Evolutionary conservation across 2,113 vertebrate species (phyloP).

Genomic region (Eulacestoma nigropectus): DNA sequence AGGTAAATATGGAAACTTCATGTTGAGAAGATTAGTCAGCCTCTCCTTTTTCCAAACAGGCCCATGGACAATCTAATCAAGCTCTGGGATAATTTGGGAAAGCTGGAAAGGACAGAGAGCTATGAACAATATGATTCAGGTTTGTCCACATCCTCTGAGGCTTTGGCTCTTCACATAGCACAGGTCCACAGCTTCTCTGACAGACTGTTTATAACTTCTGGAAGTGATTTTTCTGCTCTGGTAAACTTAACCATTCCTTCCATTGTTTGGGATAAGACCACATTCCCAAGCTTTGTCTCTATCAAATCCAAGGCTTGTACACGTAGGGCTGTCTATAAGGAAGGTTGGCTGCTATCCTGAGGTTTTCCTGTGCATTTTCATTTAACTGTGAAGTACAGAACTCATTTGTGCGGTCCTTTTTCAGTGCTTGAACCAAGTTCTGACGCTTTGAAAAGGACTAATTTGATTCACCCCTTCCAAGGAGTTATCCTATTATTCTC

Average conservation of each 20-base stretch:
- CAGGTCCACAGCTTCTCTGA: neutral
- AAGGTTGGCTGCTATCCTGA: neutral
- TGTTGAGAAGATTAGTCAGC: neutral
- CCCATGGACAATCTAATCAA: constrained; percentile 46
- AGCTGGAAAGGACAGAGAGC: constrained; percentile 63
- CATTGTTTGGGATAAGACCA: neutral
- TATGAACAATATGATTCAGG: constrained; percentile 64
- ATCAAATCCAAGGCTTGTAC: neutral
- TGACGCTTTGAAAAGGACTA: neutral
- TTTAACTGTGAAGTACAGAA: neutral
- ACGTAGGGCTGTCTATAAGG: neutral
- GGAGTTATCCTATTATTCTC: neutral
- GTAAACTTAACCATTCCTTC: neutral
- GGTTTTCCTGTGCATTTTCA: neutral
- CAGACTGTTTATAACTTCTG: neutral
- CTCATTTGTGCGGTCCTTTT: neutral
- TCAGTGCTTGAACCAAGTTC: neutral
- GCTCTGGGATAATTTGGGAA: constrained; percentile 69
- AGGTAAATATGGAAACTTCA: neutral
- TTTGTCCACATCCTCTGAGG: constrained; percentile 67
- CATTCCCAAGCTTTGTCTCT: neutral
- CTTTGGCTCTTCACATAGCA: neutral
- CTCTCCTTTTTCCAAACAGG: neutral
- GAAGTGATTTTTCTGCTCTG: neutral
- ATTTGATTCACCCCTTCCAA: neutral